Conservation (phyloP, 2,113 vertebrate genomes). For the Pao palembangensis region DNA sequence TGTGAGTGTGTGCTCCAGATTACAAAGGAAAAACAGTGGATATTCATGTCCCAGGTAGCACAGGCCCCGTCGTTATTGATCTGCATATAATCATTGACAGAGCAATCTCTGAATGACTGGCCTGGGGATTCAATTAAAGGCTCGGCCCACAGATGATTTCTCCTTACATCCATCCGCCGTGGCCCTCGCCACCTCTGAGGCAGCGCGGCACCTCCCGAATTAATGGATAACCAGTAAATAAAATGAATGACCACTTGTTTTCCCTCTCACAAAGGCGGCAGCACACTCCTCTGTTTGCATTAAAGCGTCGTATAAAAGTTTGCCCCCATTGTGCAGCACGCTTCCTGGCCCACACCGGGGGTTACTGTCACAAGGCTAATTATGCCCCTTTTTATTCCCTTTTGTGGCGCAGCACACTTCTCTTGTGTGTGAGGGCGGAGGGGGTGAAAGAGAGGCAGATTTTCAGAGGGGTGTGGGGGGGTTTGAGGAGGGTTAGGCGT, state of each 20-base stretch:
- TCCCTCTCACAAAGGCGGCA: slow-evolving; percentile 44
- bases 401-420: slow-evolving; percentile 76
- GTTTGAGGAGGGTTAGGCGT: slow-evolving; percentile 22
- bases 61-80: slow-evolving; percentile 58
- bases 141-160: slow-evolving; percentile 55
- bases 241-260: slow-evolving; percentile 52
- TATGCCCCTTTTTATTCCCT: slow-evolving; percentile 48
- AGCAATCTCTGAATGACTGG: slow-evolving; percentile 42
- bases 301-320: slow-evolving; percentile 67
- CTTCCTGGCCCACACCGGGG: slow-evolving; percentile 51
- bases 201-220: slow-evolving; percentile 35
- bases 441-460: slow-evolving; percentile 27
- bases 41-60: slow-evolving; percentile 21
- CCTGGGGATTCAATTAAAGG: slow-evolving; percentile 60
- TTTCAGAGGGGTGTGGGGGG: slow-evolving; percentile 27
- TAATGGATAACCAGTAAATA: slow-evolving; percentile 66
- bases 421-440: slow-evolving; percentile 33
- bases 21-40: slow-evolving; percentile 1
- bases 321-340: slow-evolving; percentile 57
- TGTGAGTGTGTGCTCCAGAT: slow-evolving; percentile 9
- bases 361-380: slow-evolving; percentile 66
- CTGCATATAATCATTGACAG: slow-evolving; percentile 70
- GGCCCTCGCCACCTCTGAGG: slow-evolving; percentile 27
- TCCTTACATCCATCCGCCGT: slow-evolving; percentile 17
- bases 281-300: slow-evolving; percentile 65